Evolutionary conservation across 2,888 invertebrate species (phyloP), one percentile per base, ranked within the genome.

Genomic region (Leptinotarsa haldemani): DNA sequence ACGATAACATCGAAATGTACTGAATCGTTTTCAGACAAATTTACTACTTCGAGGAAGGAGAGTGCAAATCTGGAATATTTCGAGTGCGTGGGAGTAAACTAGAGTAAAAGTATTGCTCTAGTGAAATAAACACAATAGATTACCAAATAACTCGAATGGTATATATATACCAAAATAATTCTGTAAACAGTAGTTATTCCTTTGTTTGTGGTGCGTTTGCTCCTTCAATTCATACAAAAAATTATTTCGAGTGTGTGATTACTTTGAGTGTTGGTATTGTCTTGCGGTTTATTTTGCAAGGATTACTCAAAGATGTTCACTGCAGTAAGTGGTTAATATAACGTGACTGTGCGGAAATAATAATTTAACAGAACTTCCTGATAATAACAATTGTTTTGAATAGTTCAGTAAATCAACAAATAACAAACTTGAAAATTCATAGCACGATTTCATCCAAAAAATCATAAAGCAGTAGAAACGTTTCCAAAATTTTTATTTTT

Each of bases 111-210:
- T 85, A 81, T 84, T 85, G 83, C 85, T 83, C 83, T 81, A 85
- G 82, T 83, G 83, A 84, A 83, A 84, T 85, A 84, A 84, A 84
- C 82, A 86, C 86, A 86, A 86, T 85, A 81, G 86, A 82, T 86
- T 87, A 85, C 85, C 83, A 86, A 86, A 86, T 85, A 82, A 80
- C 79, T 77, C 77, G 73, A 78, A 81, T 80, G 76, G 61, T 61
- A 79, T 86, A 87, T 87, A 87, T 86, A 87, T 86, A 84, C 83
- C 83, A 84, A 85, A 86, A 83, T 84, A 83, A 82, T 84, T 83
- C 84, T 74, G 74, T 53, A 30, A 65, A 58, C 72, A 61, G 71
- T 74, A 78, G 78, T 78, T 63, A 16, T 69, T 71, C 52, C 80
- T 77, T 66, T 78, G 71, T 74, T 74, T 75, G 69, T 74, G 77